phyloP scores from a whole-genome alignment of 2,888 invertebrate genomes.

The Diachrysia chrysitis region DNA sequence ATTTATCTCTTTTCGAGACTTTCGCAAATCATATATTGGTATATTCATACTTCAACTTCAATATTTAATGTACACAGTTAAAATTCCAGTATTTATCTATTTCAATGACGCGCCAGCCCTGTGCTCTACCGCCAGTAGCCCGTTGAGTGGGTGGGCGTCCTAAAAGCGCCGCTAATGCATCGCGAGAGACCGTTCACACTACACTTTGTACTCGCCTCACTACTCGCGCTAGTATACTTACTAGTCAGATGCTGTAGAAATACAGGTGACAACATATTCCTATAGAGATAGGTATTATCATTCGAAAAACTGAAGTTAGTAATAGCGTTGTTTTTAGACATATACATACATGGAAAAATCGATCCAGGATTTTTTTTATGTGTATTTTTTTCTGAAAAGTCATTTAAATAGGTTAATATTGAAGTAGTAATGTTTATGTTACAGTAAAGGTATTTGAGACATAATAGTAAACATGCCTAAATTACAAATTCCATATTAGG shows the following conservation, averaged over 20 bases:
- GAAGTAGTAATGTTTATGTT: too few species aligned
- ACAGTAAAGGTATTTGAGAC: too few species aligned
- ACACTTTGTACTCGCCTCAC: slow-evolving; percentile 37
- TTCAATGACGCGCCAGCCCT: slow-evolving; percentile 66
- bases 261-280: neutral
- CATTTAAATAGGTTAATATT: too few species aligned
- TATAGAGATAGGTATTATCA: neutral
- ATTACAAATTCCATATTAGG: neutral
- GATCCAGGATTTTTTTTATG: too few species aligned
- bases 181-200: slow-evolving; percentile 65
- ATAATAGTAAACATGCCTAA: neutral
- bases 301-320: too few species aligned
- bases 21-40: too few species aligned
- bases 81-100: neutral
- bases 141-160: slow-evolving; percentile 77
- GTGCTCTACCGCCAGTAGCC: slow-evolving; percentile 66
- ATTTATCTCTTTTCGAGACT: too few species aligned
- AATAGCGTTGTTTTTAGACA: too few species aligned
- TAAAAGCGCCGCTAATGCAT: slow-evolving; percentile 84
- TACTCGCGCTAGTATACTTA: slow-evolving; percentile 40
- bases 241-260: neutral
- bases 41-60: neutral
- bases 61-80: neutral
- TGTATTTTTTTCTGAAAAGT: too few species aligned
- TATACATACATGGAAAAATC: too few species aligned